phyloP scores from a whole-genome alignment of 2,797 vertebrate genomes.

The Mycteria americana region DNA sequence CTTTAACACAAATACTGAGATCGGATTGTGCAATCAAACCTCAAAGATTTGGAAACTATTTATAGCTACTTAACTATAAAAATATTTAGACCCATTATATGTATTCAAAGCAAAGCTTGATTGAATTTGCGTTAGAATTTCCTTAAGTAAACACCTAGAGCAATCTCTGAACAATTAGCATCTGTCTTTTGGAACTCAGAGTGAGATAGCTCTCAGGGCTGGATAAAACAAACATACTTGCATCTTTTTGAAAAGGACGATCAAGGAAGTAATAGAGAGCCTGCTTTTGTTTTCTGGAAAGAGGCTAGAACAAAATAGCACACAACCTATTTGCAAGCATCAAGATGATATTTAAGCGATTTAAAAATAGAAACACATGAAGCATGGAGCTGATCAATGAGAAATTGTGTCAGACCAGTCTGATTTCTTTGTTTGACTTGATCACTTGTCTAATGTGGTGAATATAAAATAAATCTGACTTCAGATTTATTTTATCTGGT shows the following conservation, averaged over 20 bases:
- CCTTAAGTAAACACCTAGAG: background rate
- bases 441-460: background rate
- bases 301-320: background rate
- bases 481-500: background rate
- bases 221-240: background rate
- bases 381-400: background rate
- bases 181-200: background rate
- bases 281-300: background rate
- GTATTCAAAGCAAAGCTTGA: background rate
- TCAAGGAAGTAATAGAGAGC: background rate
- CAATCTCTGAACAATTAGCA: background rate
- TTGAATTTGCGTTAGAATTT: constrained; percentile 16
- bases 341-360: background rate
- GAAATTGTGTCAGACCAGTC: background rate
- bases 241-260: background rate
- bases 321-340: background rate
- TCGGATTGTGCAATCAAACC: background rate
- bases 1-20: background rate
- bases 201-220: background rate
- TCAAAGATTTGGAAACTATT: background rate
- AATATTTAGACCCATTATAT: background rate
- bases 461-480: background rate
- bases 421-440: background rate
- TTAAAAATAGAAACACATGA: background rate
- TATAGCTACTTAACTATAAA: background rate